Evolutionary conservation across 2,888 invertebrate genomes (phyloP).

Genomic region (Hemaris fuciformis): DNA sequence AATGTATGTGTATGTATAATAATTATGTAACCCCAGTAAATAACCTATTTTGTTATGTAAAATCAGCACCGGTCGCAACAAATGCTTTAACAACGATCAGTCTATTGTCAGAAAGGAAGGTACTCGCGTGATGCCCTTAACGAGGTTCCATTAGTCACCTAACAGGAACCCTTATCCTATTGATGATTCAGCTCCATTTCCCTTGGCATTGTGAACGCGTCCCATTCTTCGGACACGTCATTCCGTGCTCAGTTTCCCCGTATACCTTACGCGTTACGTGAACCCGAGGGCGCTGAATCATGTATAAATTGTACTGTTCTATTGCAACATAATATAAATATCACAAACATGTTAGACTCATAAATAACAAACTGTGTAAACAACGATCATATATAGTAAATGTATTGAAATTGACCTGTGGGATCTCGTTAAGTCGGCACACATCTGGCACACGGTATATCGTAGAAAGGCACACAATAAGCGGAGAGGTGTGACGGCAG

Average conservation of each 20-base stretch:
- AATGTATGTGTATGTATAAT: conserved; percentile 67
- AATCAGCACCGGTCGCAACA: conserved; percentile 81
- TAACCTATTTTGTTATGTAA: conserved; percentile 76
- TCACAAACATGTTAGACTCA: neutral
- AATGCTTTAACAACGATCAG: conserved; percentile 80
- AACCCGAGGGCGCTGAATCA: neutral
- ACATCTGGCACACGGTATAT: conserved; percentile 67
- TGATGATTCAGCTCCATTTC: conserved; percentile 34
- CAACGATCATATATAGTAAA: conserved; percentile 2
- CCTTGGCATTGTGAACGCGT: neutral
- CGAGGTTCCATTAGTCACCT: conserved; percentile 59
- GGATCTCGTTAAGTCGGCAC: conserved; percentile 52
- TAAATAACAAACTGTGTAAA: neutral
- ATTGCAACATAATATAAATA: neutral
- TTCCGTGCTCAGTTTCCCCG: conserved; percentile 8
- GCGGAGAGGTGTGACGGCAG: conserved; percentile 77
- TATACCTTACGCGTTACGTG: neutral
- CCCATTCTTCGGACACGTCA: neutral
- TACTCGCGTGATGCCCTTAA: conserved; percentile 55
- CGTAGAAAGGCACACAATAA: conserved; percentile 79
- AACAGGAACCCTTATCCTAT: conserved; percentile 32
- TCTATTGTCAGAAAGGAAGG: conserved; percentile 81
- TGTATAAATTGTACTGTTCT: neutral
- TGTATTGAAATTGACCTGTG: conserved; percentile 22
- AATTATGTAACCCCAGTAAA: conserved; percentile 78